Evolutionary conservation across 2,113 vertebrate species (phyloP).

Genomic region (Rhea pennata): DNA sequence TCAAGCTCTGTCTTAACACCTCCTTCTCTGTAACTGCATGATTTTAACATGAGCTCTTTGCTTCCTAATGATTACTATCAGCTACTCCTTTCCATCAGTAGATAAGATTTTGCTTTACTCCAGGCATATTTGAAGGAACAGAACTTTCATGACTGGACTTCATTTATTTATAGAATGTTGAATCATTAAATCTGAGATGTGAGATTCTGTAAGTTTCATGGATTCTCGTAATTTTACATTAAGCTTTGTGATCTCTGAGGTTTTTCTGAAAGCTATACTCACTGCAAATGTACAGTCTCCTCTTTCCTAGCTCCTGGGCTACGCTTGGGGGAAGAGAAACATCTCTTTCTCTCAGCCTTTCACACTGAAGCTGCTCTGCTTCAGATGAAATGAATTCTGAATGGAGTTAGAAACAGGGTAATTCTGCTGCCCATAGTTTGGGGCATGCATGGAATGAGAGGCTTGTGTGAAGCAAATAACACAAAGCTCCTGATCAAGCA

Average conservation of each 20-base stretch:
- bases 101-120: not conserved
- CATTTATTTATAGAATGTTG: not conserved
- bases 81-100: not conserved
- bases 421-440: not conserved
- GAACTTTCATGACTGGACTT: not conserved
- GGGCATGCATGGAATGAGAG: not conserved
- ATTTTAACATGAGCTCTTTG: not conserved
- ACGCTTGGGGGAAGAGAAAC: not conserved
- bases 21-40: not conserved
- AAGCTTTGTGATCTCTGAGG: not conserved
- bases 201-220: not conserved
- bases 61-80: accelerated
- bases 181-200: not conserved
- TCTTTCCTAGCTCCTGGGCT: not conserved
- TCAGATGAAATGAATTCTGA: not conserved
- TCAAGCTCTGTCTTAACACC: not conserved
- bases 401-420: not conserved
- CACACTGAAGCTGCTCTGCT: not conserved
- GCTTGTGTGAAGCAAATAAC: not conserved
- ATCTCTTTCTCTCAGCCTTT: not conserved
- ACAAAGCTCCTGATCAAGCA: not conserved
- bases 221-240: not conserved
- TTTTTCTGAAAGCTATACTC: not conserved
- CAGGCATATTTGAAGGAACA: not conserved
- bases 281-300: not conserved